phyloP scores from a whole-genome alignment of 2,113 vertebrate species.

The Nycticryphes semicollaris region DNA sequence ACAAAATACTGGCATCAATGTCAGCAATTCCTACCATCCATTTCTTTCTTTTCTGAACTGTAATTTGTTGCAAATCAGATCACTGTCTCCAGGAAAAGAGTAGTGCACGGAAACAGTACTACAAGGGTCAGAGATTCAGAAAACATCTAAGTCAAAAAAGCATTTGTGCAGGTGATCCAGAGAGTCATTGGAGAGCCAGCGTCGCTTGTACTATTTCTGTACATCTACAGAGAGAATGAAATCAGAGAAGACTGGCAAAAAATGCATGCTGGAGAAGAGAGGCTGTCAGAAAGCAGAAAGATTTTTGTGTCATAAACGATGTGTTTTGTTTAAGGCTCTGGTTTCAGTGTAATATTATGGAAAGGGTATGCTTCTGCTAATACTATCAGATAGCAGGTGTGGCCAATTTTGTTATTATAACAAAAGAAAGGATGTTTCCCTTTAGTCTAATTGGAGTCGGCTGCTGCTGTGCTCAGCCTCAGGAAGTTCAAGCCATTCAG shows the following conservation, averaged over 20 bases:
- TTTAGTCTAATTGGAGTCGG: neutral
- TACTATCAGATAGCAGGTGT: neutral
- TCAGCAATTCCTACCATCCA: neutral
- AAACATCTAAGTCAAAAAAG: neutral
- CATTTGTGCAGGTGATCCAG: neutral
- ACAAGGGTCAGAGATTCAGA: neutral
- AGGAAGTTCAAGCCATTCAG: neutral
- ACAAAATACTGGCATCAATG: neutral
- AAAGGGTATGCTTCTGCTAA: neutral
- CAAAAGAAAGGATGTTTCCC: neutral
- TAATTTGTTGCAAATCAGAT: neutral
- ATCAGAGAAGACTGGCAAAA: neutral
- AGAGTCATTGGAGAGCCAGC: neutral
- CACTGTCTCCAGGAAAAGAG: neutral
- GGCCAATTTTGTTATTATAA: neutral
- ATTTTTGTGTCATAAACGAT: neutral
- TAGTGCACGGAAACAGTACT: neutral
- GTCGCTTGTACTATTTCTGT: neutral
- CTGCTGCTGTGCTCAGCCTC: neutral
- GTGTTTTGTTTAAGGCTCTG: neutral
- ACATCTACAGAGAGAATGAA: neutral
- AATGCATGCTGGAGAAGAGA: fast-evolving
- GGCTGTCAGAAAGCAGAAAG: neutral
- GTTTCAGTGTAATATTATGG: neutral
- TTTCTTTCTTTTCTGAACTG: neutral